Evolutionary conservation across 2,888 invertebrate species (phyloP).

Genomic region (Aproaerema taeniolella): DNA sequence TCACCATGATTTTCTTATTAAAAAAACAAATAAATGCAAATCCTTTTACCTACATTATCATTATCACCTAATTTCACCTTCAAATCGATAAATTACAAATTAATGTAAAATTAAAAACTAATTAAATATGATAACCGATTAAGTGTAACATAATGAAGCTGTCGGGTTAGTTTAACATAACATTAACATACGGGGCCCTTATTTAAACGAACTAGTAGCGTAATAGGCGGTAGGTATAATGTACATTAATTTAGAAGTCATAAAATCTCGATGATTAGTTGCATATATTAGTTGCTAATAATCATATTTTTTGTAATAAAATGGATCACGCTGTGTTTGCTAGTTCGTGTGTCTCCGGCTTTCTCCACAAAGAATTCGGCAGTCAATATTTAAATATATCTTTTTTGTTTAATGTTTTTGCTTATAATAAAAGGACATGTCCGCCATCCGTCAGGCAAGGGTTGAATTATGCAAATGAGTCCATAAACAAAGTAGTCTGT

Average conservation of each 20-base stretch:
- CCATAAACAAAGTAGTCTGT: constrained; percentile 42
- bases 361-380: constrained; percentile 49
- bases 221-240: background rate
- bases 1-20: too few species aligned
- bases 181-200: constrained; percentile 12
- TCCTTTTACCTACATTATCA: too few species aligned
- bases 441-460: constrained; percentile 50
- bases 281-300: background rate
- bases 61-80: constrained; percentile 7
- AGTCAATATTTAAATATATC: constrained; percentile 43
- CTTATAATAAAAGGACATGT: constrained; percentile 51
- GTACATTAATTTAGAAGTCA: background rate
- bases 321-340: constrained; percentile 27
- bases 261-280: background rate
- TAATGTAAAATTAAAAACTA: constrained; percentile 8
- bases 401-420: constrained; percentile 68
- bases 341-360: constrained; percentile 29
- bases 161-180: constrained; percentile 10
- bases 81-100: background rate
- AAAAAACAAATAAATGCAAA: too few species aligned
- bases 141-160: constrained; percentile 11
- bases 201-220: constrained; percentile 3
- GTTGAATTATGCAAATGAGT: constrained; percentile 72
- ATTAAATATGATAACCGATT: constrained; percentile 5
- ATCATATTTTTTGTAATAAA: background rate